These are phyloP conservation scores for Ornithoptera priamus DNA, from an alignment of 2,888 invertebrate species.

Conservation along the genomic window DNA sequence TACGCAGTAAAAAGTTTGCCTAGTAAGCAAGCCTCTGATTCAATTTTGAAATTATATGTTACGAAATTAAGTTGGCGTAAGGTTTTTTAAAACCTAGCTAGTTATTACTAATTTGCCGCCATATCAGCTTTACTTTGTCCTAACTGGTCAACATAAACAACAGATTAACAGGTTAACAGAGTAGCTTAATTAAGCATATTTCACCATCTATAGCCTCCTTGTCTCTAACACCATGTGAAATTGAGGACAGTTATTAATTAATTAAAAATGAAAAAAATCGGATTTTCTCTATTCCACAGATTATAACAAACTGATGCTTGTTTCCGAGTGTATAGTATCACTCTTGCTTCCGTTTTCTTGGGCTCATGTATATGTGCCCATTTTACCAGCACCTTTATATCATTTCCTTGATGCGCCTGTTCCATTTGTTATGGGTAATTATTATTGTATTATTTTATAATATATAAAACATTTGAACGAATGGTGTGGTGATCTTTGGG, in stretches of 20 bases:
- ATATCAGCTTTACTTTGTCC: background rate
- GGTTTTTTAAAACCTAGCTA: too few relatives aligned
- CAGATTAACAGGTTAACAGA: too few relatives aligned
- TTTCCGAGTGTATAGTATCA: slow-evolving; percentile 95
- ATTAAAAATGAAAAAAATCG: too few relatives aligned
- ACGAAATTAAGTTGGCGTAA: too few relatives aligned
- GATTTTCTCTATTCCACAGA: slow-evolving; percentile 77
- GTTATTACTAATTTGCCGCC: background rate
- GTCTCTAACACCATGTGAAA: too few relatives aligned
- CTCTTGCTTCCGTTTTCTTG: slow-evolving; percentile 96
- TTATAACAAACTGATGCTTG: slow-evolving; percentile 96
- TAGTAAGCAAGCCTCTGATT: too few relatives aligned
- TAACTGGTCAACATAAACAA: background rate
- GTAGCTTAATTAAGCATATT: too few relatives aligned
- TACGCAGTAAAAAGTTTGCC: too few relatives aligned
- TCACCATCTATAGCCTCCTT: too few relatives aligned
- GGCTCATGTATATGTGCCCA: slow-evolving; percentile 99
- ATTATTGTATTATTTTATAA: slow-evolving; percentile 5
- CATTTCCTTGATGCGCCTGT: slow-evolving; percentile 99
- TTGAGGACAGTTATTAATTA: too few relatives aligned
- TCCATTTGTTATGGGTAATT: slow-evolving; percentile 97
- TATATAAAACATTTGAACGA: background rate
- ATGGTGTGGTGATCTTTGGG: too few relatives aligned
- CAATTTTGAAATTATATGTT: too few relatives aligned
- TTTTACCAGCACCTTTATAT: slow-evolving; percentile 95